Percentiles rank a stretch among this genome's conserved stretches.
Conservation (phyloP, 1,140 invertebrate species). For the Dreissena rostriformis region DNA sequence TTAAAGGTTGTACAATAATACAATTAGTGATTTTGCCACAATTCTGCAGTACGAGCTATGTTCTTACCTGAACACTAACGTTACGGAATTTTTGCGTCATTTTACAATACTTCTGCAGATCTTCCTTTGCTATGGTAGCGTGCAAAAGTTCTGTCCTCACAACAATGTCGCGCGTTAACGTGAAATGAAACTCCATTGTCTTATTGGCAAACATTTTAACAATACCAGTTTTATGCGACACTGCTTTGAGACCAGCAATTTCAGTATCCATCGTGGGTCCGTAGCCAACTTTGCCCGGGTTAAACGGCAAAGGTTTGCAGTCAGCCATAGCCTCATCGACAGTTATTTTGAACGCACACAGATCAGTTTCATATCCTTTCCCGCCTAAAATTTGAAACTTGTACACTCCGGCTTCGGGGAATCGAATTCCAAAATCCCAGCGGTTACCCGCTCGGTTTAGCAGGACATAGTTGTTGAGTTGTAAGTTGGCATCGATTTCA, state of each 20-base stretch:
- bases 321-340: conserved; percentile 27
- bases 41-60: neutral
- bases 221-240: conserved; percentile 37
- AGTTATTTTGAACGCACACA: conserved; percentile 40
- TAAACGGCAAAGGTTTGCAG: conserved; percentile 25
- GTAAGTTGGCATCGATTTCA: conserved; percentile 22
- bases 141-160: conserved; percentile 31
- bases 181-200: conserved; percentile 24
- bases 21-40: too few species aligned
- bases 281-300: conserved; percentile 42
- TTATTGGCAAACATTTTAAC: conserved; percentile 23
- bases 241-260: conserved; percentile 29
- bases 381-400: conserved; percentile 39
- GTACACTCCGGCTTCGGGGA: conserved; percentile 47
- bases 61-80: conserved; percentile 9
- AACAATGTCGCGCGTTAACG: conserved; percentile 11
- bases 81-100: conserved; percentile 12
- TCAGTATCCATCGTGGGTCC: conserved; percentile 44
- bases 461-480: conserved; percentile 44
- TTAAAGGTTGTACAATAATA: too few species aligned
- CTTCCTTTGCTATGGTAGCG: conserved; percentile 37
- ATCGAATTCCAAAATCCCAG: conserved; percentile 36
- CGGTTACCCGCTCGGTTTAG: conserved; percentile 7
- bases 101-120: conserved; percentile 29
- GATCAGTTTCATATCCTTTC: conserved; percentile 14